Conservation (phyloP, 2,797 vertebrate species). For the Podarcis lilfordi region DNA sequence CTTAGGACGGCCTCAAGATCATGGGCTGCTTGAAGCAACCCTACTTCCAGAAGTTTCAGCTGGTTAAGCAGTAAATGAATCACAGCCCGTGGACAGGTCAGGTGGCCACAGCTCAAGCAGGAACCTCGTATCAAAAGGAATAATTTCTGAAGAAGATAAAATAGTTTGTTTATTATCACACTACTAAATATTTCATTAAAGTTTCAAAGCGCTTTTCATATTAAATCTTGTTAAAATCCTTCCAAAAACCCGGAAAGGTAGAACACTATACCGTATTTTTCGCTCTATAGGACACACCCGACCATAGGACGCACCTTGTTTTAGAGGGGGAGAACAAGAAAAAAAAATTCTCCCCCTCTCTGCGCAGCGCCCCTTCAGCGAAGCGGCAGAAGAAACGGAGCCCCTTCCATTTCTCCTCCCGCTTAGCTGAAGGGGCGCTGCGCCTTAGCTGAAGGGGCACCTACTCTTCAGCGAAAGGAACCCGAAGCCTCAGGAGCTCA, state of each 20-base stretch:
- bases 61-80: constrained; percentile 89
- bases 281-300: too few relatives aligned
- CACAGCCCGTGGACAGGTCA: constrained; percentile 86
- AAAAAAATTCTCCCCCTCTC: too few relatives aligned
- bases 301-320: too few relatives aligned
- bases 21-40: constrained; percentile 85
- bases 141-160: constrained; percentile 74
- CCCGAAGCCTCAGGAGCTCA: too few relatives aligned
- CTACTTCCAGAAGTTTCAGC: constrained; percentile 86
- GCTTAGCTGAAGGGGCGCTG: too few relatives aligned
- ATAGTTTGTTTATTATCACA: neutral
- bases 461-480: too few relatives aligned
- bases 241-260: neutral
- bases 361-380: too few relatives aligned
- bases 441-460: too few relatives aligned
- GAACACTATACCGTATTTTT: neutral
- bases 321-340: too few relatives aligned
- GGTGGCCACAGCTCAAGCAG: constrained; percentile 88
- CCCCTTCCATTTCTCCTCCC: too few relatives aligned
- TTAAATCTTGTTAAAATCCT: neutral
- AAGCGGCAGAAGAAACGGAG: too few relatives aligned
- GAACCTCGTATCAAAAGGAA: constrained; percentile 90
- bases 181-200: too few relatives aligned
- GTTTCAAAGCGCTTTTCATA: neutral
- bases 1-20: constrained; percentile 83